Evolutionary conservation across 2,113 vertebrate genomes (phyloP).

Genomic region (Australoheros scitulus): DNA sequence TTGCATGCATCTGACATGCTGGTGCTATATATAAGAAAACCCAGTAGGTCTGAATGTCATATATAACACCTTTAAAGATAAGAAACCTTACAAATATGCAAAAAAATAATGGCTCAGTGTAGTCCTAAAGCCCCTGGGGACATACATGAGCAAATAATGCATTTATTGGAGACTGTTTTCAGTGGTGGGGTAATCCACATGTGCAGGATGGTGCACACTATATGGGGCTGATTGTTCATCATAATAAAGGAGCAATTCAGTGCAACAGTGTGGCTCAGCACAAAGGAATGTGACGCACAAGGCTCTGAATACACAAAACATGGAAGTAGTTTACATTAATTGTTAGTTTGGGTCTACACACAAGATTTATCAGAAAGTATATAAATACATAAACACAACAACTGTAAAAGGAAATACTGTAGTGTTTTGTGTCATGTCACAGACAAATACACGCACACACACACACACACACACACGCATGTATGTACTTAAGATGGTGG

Average conservation of each 20-base stretch:
- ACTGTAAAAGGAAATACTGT: background rate
- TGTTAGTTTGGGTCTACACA: background rate
- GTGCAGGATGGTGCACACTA: background rate
- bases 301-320: background rate
- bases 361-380: background rate
- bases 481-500: constrained; percentile 2
- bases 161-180: background rate
- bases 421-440: background rate
- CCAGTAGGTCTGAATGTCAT: background rate
- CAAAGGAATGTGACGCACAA: background rate
- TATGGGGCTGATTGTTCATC: background rate
- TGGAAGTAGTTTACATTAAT: background rate
- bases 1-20: background rate
- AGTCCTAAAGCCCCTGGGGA: background rate
- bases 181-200: background rate
- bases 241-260: background rate
- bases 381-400: background rate
- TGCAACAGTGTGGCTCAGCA: background rate
- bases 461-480: background rate
- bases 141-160: background rate
- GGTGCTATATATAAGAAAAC: background rate
- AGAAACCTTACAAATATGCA: background rate
- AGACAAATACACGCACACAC: background rate
- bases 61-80: background rate
- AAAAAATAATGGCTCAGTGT: background rate